Evolutionary conservation across 1,140 invertebrate species (phyloP), one percentile per base, ranked within the genome.

Genomic region (Drosophila sechellia): DNA sequence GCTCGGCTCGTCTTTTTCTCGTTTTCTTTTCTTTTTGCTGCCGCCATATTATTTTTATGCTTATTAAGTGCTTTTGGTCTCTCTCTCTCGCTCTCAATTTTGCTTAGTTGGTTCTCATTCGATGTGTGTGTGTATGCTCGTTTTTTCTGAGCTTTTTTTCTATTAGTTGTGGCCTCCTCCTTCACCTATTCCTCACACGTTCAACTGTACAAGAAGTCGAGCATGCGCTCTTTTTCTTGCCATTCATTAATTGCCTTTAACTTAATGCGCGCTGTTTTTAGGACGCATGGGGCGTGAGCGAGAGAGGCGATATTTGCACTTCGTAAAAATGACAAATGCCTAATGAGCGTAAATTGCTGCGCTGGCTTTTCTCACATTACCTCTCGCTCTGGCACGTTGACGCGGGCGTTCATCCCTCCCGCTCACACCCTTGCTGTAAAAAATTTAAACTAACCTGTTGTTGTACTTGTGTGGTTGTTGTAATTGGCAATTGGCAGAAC

Each of bases 1-100:
- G 27, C 63, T 64, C 57, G 54, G 66, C 64, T 58, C 46, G 37
- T 13, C 17, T 46, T 81, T 48, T 35, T 64, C 31, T 50, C 31
- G 25, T 64, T 42, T 53, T 4, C 58, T 59, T 63, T 31, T 25
- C 37, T 59, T 22, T 46, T 42, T 64, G 35, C 56, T 45, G 83
- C 79, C 83, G 83, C 83, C 83, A 87, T 87, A 87, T 87, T 87
- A 87, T 83, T 89, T 87, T 79, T 79, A 76, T 73, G 84, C 66
- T 70, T 64, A 79, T 71, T 83, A 79, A 79, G 71, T 83, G 66
- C 69, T 83, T 34, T 52, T 70, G 42, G 8, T 76, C 31, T 31
- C 31, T 31, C 31, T 31, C 31, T 68, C 20, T 22, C 20, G 50
- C 60, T 79, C 64, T 77, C 58, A 72, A 69, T 70, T 72, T 79